Base-by-base conservation (phyloP, 2,797 vertebrate genomes). In the Coracias cyanogaster region DNA sequence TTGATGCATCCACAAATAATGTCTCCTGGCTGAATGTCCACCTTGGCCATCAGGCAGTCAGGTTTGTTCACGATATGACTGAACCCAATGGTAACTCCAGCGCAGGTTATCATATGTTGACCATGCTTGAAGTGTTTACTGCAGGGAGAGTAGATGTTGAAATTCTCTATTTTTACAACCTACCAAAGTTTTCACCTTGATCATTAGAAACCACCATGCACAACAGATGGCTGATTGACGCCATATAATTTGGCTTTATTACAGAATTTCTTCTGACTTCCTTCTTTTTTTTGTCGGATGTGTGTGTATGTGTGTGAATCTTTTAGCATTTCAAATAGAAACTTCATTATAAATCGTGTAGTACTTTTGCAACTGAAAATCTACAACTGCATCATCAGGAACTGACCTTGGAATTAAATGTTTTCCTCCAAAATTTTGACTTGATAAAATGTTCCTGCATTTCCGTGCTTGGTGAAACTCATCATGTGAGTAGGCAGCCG, bases 171-270 rank as follows among this genome's bases (percentile, higher is more conserved):
- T 90, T 93, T 86, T 89, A 74, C 49, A 93, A 41, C 65, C 73
- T 54, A 22, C 45, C 39, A 37, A 93, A 92, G 70, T 86, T 94
- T 95, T 92, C 91, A 93, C 86, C 94, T 95, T 90, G 83, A 81
- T 93, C 92, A 77, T 72, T 84, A 88, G 48, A 82, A 94, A 80
- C 28, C 39, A 57, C 73, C 60, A 58, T 2, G 33, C 82, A 90
- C 83, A 86, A 76, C 91, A 96, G 96, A 92, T 90, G 92, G 95
- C 91, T 91, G 88, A 94, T 31, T 86, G 95, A 83, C 2, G 2
- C 82, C 33, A 48, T 15, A 10, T 69, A 46, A 66, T 92, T 72
- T 70, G 65, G 77, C 61, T 94, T 92, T 72, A 86, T 76, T 48
- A 39, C 79, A 71, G 77, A 17, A 43, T 54, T 76, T 90, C 60